Conservation (phyloP, 2,113 vertebrate species). For the Tympanuchus pallidicinctus region DNA sequence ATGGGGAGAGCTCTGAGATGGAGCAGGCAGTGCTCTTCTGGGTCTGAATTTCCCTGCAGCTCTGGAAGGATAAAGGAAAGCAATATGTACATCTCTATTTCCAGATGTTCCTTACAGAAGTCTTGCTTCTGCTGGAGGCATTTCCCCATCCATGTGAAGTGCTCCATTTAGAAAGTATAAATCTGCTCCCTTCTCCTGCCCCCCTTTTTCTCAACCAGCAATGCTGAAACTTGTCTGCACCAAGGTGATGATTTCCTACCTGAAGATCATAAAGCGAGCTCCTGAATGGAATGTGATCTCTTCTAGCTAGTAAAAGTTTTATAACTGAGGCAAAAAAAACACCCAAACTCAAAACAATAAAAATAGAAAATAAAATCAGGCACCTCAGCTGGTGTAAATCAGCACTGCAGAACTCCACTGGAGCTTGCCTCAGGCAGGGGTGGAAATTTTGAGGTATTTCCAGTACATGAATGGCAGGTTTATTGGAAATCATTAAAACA, state of each 20-base stretch:
- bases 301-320: constrained; percentile 65
- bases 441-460: constrained; percentile 29
- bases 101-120: constrained; percentile 41
- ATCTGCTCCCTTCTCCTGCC: background rate
- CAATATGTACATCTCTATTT: background rate
- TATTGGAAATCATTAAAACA: constrained; percentile 46
- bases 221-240: constrained; percentile 33
- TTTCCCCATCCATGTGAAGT: background rate
- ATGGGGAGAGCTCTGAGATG: background rate
- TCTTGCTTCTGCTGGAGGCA: constrained; percentile 29
- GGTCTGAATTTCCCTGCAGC: background rate
- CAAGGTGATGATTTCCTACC: constrained; percentile 56
- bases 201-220: background rate
- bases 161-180: background rate
- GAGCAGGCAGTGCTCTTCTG: background rate
- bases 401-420: constrained; percentile 4
- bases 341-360: background rate
- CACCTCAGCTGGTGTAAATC: constrained; percentile 60
- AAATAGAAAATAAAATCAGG: constrained; percentile 18
- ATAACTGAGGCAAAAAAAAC: constrained; percentile 18
- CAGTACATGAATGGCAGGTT: constrained; percentile 18
- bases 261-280: constrained; percentile 20
- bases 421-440: constrained; percentile 32
- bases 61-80: background rate
- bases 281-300: constrained; percentile 44